A percentile compares a stretch with the other conserved stretches of the same genome.
These are phyloP conservation scores for Drosophila repleta DNA, from an alignment of 1,140 invertebrate species.

Conservation along the genomic window DNA sequence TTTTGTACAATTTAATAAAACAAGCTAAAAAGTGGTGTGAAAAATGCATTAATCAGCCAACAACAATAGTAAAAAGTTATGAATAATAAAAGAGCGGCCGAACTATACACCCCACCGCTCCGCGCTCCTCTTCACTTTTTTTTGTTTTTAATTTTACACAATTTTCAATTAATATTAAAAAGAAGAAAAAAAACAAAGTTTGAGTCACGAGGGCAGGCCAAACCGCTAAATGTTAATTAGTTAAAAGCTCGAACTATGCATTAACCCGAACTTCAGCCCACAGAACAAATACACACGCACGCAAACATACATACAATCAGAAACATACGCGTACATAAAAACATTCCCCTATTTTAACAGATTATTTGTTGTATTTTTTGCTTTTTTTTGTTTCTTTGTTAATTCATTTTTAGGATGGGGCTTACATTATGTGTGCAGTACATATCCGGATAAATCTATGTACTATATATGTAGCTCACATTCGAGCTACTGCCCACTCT, in stretches of 20 bases:
- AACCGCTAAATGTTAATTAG: constrained; percentile 83
- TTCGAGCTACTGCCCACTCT: not conserved
- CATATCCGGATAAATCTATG: constrained; percentile 4
- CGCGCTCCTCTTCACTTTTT: not conserved
- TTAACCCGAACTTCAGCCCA: constrained; percentile 47
- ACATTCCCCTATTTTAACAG: constrained; percentile 52
- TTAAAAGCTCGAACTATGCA: constrained; percentile 76
- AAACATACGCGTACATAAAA: constrained; percentile 11
- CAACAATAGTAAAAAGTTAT: constrained; percentile 57
- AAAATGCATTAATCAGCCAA: constrained; percentile 79
- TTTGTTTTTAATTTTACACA: constrained; percentile 71
- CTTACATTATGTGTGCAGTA: constrained; percentile 60
- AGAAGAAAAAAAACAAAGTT: constrained; percentile 25
- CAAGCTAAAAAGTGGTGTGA: constrained; percentile 66
- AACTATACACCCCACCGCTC: not conserved
- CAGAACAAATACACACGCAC: constrained; percentile 24
- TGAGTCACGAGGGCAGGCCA: constrained; percentile 38
- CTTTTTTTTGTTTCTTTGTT: constrained; percentile 49
- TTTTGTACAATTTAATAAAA: constrained; percentile 71
- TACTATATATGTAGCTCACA: not conserved
- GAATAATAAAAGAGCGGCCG: constrained; percentile 69
- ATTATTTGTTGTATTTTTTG: constrained; percentile 45
- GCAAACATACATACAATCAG: constrained; percentile 13
- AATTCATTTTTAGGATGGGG: constrained; percentile 41
- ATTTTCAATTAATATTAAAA: constrained; percentile 78